Base-by-base conservation (phyloP, 2,888 invertebrate genomes). In the Fragum sueziense region DNA sequence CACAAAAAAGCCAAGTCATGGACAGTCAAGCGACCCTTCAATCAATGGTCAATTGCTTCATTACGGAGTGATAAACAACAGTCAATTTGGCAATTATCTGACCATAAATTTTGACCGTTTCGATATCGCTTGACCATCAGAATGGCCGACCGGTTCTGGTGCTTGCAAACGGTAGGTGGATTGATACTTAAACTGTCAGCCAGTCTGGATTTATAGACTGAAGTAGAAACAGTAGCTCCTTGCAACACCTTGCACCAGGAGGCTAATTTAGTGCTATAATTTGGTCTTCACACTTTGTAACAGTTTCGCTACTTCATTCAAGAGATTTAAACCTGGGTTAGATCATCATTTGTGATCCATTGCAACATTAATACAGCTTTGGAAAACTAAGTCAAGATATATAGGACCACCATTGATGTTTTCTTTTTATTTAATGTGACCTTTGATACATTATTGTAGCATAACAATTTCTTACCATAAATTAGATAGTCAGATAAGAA, bases 101-200 rank as follows among this genome's bases (percentile, higher is more conserved):
- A 33, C 67, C 79, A 79, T 79, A 74, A 79, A 79, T 25, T 37
- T 67, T 79, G 74, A 71, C 79, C 79, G 54, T 68, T 61, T n/a
- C 62, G 61, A 51, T 72, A 72, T 72, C 72, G 27, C 41, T 51
- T 72, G 72, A 72, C 72, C 72, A 72, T 62, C 72, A 31, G 27
- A 31, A 54, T 70, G 54, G 34, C 54, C 65, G 25, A 14, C n/a
- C n/a, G 22, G 65, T 65, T 65, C 65, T 65, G 65, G 65, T 65
- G 34, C 34, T 37, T 25, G 65, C 27, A 65, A 65, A 41, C 20
- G 37, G 41, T 65, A 65, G 65, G 65, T 65, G 65, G 33, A 20
- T 65, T 0, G 37, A 37, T 27, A 65, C 65, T 65, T 17, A 65
- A 65, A 41, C 65, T 65, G 65, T 65, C 65, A 65, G 14, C 65